Base-by-base conservation (phyloP, 2,797 vertebrate species). In the Natrix natrix region DNA sequence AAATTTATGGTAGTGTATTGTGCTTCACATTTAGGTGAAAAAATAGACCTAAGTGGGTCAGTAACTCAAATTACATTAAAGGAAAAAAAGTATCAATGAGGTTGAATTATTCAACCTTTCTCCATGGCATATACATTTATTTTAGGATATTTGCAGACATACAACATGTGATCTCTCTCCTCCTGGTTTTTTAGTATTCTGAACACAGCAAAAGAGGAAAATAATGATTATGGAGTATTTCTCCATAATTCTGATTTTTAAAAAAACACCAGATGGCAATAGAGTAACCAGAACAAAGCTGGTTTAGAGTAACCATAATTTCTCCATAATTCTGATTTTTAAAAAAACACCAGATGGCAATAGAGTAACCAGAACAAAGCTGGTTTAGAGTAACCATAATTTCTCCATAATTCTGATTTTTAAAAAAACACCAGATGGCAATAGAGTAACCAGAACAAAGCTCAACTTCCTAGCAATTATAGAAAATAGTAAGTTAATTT, bases 161-260 rank as follows among this genome's bases (percentile, higher is more conserved):
- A 92, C 94, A 95, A 95, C 92, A 97, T 94, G 92, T 95, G 95
- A 93, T 95, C 20, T 83, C 37, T 83, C 10, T 83, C 20, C 20
- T 83, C 20, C 74, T 12, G 10, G 4, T 83, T 83, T 43, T 48
- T 83, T 83, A 8, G 0, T 83, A 48, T 48, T 83, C 74, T 1
- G 37, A 83, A 83, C 20, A 83, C 43, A 83, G 10, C 74, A 83
- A 78, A 78, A 78, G 37, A 78, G 8, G 37, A 78, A 78, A 94
- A 24, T 4, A 52, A 13, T 87, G 1, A 14, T 16, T 37, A 37
- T 37, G 32, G 32, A 91, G 10, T 11, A 88, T 93, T 96, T 89
- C 32, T 56, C 48, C 87, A 48, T 4, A 56, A 90, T 83, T 37
- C 78, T 69, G 63, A 61, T 37, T 37, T 37, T 10, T 43, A 86